Percentiles rank a stretch among this genome's conserved stretches.
These are phyloP conservation scores for Hydropsyche betteni DNA, from an alignment of 2,888 invertebrate genomes.

Conservation along the genomic window DNA sequence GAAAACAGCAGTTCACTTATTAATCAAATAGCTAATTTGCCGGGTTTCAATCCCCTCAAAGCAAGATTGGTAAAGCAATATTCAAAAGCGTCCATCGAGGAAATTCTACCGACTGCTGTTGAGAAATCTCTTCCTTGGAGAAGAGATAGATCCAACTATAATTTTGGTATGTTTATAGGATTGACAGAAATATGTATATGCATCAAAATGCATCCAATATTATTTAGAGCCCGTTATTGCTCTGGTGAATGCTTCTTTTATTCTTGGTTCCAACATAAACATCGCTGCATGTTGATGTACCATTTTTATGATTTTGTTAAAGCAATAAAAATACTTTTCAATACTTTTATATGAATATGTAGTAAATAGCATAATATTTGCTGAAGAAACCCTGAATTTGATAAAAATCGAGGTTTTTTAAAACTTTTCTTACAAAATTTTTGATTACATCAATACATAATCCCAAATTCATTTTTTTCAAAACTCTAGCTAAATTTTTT, in stretches of 20 bases:
- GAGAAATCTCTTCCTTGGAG: slow-evolving; percentile 89
- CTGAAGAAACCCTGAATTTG: too few species aligned
- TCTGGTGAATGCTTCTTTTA: slow-evolving; percentile 25
- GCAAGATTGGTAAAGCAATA: slow-evolving; percentile 76
- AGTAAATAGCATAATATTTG: too few species aligned
- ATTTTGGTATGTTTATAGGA: slow-evolving; percentile 67
- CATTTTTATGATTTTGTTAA: too few species aligned
- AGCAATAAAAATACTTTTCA: too few species aligned
- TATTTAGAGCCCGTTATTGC: slow-evolving; percentile 12
- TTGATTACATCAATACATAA: too few species aligned
- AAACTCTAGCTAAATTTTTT: too few species aligned
- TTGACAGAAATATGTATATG: slow-evolving; percentile 41
- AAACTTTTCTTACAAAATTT: too few species aligned
- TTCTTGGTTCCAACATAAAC: neutral
- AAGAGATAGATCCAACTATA: slow-evolving; percentile 76
- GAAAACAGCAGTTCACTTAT: slow-evolving; percentile 76
- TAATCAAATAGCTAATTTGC: slow-evolving; percentile 74
- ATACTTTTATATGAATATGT: too few species aligned
- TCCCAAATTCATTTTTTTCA: too few species aligned
- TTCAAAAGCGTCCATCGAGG: slow-evolving; percentile 68
- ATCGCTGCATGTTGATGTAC: slow-evolving; percentile 7
- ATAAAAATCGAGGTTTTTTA: too few species aligned
- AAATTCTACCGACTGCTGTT: slow-evolving; percentile 77
- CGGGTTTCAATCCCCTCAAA: slow-evolving; percentile 75
- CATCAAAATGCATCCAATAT: slow-evolving; percentile 40